Conservation (phyloP, 2,113 vertebrate species). For the Mirounga angustirostris region DNA sequence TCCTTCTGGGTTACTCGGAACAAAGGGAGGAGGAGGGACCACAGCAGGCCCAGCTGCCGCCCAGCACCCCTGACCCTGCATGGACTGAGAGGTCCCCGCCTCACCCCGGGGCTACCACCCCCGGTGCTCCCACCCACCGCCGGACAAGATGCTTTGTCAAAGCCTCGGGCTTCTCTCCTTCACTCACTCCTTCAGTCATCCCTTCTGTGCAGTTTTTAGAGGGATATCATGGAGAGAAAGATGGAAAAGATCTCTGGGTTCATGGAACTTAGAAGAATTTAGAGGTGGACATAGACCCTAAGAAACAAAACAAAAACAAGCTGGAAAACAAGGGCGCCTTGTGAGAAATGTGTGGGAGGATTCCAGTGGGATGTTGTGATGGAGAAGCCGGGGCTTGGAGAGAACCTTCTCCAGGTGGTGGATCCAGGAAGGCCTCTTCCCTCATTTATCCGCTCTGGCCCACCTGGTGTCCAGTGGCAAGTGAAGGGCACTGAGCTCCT, state of each 20-base stretch:
- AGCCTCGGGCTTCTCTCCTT: rapidly evolving
- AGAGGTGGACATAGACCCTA: background rate
- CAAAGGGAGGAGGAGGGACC: background rate
- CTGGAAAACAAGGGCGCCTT: rapidly evolving
- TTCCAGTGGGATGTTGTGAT: rapidly evolving
- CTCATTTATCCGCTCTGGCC: rapidly evolving
- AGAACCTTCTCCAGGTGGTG: rapidly evolving
- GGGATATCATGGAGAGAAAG: background rate
- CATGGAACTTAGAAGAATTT: background rate
- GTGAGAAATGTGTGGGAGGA: background rate
- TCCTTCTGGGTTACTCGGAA: rapidly evolving
- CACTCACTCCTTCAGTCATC: background rate
- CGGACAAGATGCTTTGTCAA: background rate
- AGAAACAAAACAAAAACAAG: background rate
- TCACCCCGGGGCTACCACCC: rapidly evolving
- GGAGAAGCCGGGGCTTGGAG: too few species aligned
- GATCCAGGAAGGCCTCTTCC: rapidly evolving
- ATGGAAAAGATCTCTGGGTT: background rate
- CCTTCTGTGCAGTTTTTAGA: background rate
- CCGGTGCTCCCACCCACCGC: rapidly evolving
- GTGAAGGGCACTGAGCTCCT: background rate
- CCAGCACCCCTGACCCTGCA: rapidly evolving
- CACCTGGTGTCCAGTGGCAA: rapidly evolving
- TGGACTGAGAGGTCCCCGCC: rapidly evolving
- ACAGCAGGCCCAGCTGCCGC: background rate